Evolutionary conservation across 2,113 vertebrate genomes (phyloP), one percentile per base, ranked within the genome.

Genomic region (Pedionomus torquatus): DNA sequence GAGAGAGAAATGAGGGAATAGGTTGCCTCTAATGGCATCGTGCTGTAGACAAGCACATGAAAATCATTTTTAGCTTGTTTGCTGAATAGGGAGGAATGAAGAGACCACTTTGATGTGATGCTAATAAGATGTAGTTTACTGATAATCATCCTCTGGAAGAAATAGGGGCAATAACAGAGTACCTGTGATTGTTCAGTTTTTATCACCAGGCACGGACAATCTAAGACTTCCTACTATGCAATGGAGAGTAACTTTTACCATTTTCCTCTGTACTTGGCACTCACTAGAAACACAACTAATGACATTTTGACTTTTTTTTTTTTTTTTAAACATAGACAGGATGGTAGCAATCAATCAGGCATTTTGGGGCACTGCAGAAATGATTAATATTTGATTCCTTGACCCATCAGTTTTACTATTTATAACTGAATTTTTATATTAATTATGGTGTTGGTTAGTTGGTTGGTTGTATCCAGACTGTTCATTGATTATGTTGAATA

Each of bases 1-100:
- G 82, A 92, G 58, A 87, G 74, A 74, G 82, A 90, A 93, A 80
- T 60, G 85, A 83, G 82, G 68, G 85, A 94, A 72, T 85, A 72
- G 66, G 75, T 77, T 94, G 93, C 68, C 78, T 88, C 71, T 96
- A 94, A 85, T 80, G 46, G 43, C 23, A 28, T 20, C 76, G 31
- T 74, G 61, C 41, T 83, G n/a, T 66, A 90, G 75, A 68, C 28
- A 23, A 86, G 87, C 24, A 83, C 85, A 68, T 94, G 85, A 92
- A 96, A 92, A 75, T 70, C 0, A 70, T 86, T 95, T 93, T 87
- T 82, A 71, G 31, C 60, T 93, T 88, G 41, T 93, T 96, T 93
- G 54, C 75, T 88, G 86, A 90, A 88, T 37, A 68, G 28, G 25
- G 70, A 90, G 70, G 69, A 52, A 81, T 26, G 57, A 77, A 64